A percentile compares a stretch with the other conserved stretches of the same genome.
Evolutionary conservation across 2,113 vertebrate genomes (phyloP).

Genomic region (Rhombomys opimus): DNA sequence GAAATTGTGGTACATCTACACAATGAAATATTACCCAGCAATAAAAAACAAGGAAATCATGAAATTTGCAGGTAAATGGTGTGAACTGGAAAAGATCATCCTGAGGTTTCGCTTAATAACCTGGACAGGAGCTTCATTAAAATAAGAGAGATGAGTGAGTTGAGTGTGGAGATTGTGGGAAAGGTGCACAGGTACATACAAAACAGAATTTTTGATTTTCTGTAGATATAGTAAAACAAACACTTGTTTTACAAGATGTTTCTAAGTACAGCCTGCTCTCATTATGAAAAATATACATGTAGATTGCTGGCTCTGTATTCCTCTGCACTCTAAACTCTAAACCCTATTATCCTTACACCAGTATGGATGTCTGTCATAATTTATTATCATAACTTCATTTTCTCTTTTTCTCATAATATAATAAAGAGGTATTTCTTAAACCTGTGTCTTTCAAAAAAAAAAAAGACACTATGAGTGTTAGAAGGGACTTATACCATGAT

Average conservation of each 20-base stretch:
- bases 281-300: neutral
- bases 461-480: neutral
- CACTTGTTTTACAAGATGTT: neutral
- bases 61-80: too few species aligned
- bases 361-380: neutral
- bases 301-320: neutral
- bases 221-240: neutral
- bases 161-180: neutral
- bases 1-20: too few species aligned
- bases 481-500: neutral
- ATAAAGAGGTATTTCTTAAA: neutral
- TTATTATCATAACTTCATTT: neutral
- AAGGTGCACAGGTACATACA: neutral
- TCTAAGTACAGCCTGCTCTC: neutral
- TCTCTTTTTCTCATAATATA: neutral
- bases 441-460: neutral
- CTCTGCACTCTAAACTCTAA: neutral
- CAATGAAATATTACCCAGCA: too few species aligned
- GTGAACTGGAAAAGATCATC: too few species aligned
- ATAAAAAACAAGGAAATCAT: too few species aligned
- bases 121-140: neutral
- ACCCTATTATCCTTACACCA: neutral
- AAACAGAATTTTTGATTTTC: neutral
- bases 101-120: neutral
- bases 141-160: neutral